Base-by-base conservation (phyloP, 2,888 invertebrate genomes). In the Microdon myrmicae region DNA sequence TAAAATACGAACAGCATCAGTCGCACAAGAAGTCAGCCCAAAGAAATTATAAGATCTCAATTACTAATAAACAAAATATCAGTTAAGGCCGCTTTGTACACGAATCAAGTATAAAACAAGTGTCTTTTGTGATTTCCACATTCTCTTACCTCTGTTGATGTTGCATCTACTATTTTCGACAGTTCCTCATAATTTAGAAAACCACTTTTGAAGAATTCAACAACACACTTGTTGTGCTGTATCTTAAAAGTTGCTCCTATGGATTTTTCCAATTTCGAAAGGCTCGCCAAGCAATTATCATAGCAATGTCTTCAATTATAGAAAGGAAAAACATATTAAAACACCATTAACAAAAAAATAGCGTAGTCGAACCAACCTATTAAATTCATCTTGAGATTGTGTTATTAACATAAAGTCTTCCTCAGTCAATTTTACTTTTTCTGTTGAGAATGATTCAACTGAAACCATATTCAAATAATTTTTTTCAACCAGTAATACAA, bases 141-240 rank as follows among this genome's bases (percentile, higher is more conserved):
- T 22, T 14, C 22, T 39, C 69, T 60, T 29, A 71, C 72, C 10
- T 71, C 69, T n/a, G 68, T 67, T 2, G 64, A 44, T 3, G 71
- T 81, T 13, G 85, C 82, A 20, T 84, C 83, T 13, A 93, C 80
- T 41, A 84, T 83, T 71, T 87, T 88, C 61, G 87, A 84, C 71
- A 93, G 88, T 43, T 85, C 83, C 45, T 90, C 89, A 8, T 89
- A 86, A 71, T 90, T 88, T 69, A 86, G 89, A 72, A 89, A 84
- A 35, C 88, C 88, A 48, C 84, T 85, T 64, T 86, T 86, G 76
- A 88, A 91, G 78, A 90, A 94, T 73, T 93, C 91, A 0, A 87
- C 87, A 0, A 96, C 87, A 16, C 90, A 88, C 79, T 89, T 90
- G 75, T 96, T 96, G 72, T 93, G 93, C 4, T 71, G 68, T 41